Base-by-base conservation (phyloP, 2,888 invertebrate genomes). In the Corythucha ciliata region DNA sequence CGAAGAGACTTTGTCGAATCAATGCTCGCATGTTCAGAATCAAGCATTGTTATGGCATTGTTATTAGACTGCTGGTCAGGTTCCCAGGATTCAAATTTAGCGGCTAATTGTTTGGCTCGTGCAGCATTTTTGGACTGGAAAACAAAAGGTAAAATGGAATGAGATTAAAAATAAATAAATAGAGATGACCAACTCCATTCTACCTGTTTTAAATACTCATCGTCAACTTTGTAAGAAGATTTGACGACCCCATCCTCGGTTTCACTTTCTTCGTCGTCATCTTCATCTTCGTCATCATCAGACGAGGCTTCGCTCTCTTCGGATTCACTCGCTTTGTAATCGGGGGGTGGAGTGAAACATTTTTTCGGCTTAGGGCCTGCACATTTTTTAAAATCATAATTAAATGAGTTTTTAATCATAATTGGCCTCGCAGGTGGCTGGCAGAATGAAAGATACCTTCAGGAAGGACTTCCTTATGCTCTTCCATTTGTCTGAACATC, bases 401-500 rank as follows among this genome's bases (percentile, higher is more conserved):
- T 29, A 29, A 29, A 29, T 10, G 8, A 29, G 8, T n/a, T n/a
- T n/a, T n/a, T n/a, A n/a, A n/a, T n/a, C n/a, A n/a, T n/a, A n/a
- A n/a, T n/a, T n/a, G n/a, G n/a, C n/a, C n/a, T n/a, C n/a, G n/a
- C n/a, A n/a, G n/a, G n/a, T n/a, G n/a, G n/a, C n/a, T n/a, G n/a
- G n/a, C n/a, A n/a, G n/a, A n/a, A 29, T 29, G 29, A 29, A 29
- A 12, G n/a, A 12, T 48, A 63, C 70, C 74, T 52, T 72, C 73
- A 10, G 72, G 72, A 14, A 77, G 67, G 14, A 73, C 74, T 12
- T 73, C 70, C 56, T 75, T 71, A 52, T 65, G 64, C 59, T 83
- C 81, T 70, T 92, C 92, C 76, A 93, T 79, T 71, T 89, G 83
- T 1, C 90, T 76, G 76, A 93, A 93, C 61, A 90, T 85, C 63